phyloP scores from a whole-genome alignment of 2,113 vertebrate genomes.

The Pseudorectes ferrugineus region DNA sequence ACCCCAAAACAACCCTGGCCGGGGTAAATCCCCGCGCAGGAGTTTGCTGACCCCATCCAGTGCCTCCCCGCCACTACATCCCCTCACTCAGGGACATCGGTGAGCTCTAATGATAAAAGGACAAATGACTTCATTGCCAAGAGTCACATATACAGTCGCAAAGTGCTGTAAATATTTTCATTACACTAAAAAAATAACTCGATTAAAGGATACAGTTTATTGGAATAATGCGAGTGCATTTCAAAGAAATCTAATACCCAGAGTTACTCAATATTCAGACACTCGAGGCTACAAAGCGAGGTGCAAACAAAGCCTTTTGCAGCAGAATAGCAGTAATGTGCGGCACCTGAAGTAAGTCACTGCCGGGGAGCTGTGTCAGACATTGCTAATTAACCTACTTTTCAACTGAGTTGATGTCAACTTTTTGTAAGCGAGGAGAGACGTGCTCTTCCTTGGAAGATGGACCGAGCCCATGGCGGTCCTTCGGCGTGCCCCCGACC shows the following conservation, averaged over 20 bases:
- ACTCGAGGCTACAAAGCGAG: constrained; percentile 35
- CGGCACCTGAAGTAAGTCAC: constrained; percentile 62
- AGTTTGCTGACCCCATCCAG: neutral
- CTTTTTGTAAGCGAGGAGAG: neutral
- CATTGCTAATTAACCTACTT: constrained; percentile 72
- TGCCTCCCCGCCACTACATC: neutral
- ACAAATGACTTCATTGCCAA: neutral
- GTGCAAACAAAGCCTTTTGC: constrained; percentile 49
- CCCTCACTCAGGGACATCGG: neutral
- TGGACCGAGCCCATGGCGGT: neutral
- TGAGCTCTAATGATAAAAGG: neutral
- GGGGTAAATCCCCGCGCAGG: neutral
- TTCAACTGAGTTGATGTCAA: constrained; percentile 46
- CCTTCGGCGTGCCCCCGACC: neutral
- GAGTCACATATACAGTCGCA: neutral
- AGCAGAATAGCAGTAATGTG: neutral
- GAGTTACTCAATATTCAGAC: constrained; percentile 54
- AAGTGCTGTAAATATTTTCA: constrained; percentile 15
- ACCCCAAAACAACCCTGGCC: neutral
- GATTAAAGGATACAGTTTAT: neutral
- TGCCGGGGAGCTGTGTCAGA: constrained; percentile 50
- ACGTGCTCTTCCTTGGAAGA: neutral
- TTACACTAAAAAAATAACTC: neutral
- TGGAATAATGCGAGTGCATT: neutral
- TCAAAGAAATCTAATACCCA: constrained; percentile 37